These are phyloP conservation scores for Tetranychus truncatus DNA, from an alignment of 2,888 invertebrate genomes.

Conservation along the genomic window DNA sequence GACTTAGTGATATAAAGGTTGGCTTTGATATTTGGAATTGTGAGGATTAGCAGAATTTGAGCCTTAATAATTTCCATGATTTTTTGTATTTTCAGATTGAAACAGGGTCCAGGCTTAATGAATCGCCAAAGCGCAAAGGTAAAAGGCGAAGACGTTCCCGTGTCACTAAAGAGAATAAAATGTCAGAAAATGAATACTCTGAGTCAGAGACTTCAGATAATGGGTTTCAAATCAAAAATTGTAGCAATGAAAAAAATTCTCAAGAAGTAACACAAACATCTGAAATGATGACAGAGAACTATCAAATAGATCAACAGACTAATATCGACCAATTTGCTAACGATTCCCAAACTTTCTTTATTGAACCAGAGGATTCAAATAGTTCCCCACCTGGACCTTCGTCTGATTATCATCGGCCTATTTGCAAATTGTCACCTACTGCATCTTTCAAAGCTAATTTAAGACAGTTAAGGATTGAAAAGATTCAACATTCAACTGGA, in stretches of 20 bases:
- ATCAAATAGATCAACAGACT: background rate
- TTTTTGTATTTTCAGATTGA: background rate
- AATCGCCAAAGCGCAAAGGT: background rate
- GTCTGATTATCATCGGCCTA: background rate
- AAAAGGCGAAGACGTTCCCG: background rate
- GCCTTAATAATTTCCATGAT: background rate
- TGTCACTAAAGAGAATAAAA: background rate
- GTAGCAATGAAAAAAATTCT: background rate
- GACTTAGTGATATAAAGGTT: conserved; percentile 13
- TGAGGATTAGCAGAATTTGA: background rate
- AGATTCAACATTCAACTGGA: conserved; percentile 3
- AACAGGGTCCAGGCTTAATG: background rate
- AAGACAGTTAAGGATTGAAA: conserved; percentile 12
- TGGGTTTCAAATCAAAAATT: background rate
- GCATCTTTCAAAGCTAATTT: conserved; percentile 11
- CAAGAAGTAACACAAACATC: background rate
- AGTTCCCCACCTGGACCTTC: background rate
- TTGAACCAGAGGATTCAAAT: background rate
- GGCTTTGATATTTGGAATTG: background rate
- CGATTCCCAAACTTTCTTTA: background rate
- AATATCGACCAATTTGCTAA: background rate
- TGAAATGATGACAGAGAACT: background rate
- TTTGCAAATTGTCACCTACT: background rate
- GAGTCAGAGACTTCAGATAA: background rate
- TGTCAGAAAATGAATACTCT: background rate